These are phyloP conservation scores for Parnassius smintheus DNA, from an alignment of 2,888 invertebrate species.

Conservation along the genomic window DNA sequence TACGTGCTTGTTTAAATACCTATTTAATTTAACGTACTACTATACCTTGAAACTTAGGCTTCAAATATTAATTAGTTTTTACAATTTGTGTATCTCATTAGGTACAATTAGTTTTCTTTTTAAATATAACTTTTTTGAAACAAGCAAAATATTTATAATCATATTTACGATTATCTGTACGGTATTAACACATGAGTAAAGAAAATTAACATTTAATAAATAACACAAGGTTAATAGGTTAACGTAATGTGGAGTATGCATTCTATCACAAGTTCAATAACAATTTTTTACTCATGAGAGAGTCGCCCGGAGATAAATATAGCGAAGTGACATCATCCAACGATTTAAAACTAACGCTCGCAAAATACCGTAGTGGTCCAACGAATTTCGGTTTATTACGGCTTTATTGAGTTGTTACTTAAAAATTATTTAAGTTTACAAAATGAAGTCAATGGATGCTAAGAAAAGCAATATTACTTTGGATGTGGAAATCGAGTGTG, in stretches of 20 bases:
- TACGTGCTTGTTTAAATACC: too few species aligned
- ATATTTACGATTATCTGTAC: not conserved
- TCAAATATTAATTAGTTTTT: too few species aligned
- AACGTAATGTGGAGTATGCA: not conserved
- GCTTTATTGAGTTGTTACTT: slow-evolving; percentile 14
- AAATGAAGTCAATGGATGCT: slow-evolving; percentile 36
- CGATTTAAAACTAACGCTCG: slow-evolving; percentile 38
- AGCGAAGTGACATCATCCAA: slow-evolving; percentile 40
- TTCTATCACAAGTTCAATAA: slow-evolving; percentile 1
- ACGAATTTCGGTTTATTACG: not conserved
- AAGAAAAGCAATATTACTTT: slow-evolving; percentile 48
- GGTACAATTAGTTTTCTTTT: too few species aligned
- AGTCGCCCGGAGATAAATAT: slow-evolving; percentile 30
- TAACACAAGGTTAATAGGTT: slow-evolving; percentile 40
- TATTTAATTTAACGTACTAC: too few species aligned
- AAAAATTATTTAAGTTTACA: not conserved
- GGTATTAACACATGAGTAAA: not conserved
- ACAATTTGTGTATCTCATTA: too few species aligned
- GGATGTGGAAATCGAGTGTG: slow-evolving; percentile 63
- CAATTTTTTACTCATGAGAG: slow-evolving; percentile 20
- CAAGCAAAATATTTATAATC: too few species aligned
- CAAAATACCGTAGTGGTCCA: slow-evolving; percentile 8
- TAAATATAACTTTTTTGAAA: too few species aligned
- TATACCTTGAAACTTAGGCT: too few species aligned
- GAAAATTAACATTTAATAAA: not conserved